Percentiles rank a stretch among this genome's conserved stretches.
phyloP scores from a whole-genome alignment of 2,888 invertebrate genomes.

The Flabesymbios commensalis region DNA sequence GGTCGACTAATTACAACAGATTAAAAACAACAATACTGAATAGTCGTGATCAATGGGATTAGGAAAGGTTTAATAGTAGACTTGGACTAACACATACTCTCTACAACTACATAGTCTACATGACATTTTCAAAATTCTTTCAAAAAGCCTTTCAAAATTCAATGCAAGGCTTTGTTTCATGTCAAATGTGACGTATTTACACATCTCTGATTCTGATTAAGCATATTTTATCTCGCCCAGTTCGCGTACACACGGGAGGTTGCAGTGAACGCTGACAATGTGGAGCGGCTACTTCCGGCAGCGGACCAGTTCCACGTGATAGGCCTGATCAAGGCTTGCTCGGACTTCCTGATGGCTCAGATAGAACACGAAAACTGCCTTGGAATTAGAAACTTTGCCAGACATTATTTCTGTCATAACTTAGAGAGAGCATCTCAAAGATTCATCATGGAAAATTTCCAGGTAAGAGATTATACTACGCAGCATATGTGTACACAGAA shows the following conservation, averaged over 20 bases:
- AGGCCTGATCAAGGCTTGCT: conserved; percentile 80
- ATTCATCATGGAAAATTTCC: conserved; percentile 68
- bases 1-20: too few species aligned
- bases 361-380: conserved; percentile 80
- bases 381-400: conserved; percentile 82
- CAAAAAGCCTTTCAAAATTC: too few species aligned
- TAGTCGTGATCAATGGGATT: too few species aligned
- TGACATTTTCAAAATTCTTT: too few species aligned
- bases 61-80: too few species aligned
- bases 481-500: too few species aligned
- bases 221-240: too few species aligned
- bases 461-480: conserved; percentile 41
- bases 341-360: conserved; percentile 73
- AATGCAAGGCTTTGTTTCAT: too few species aligned
- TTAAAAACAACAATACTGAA: too few species aligned
- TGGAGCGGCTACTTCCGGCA: conserved; percentile 73
- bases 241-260: conserved; percentile 82
- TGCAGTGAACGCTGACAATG: conserved; percentile 76
- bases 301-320: conserved; percentile 87
- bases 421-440: conserved; percentile 72
- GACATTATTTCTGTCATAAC: conserved; percentile 74
- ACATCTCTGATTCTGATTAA: conserved; percentile 64
- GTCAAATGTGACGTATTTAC: too few species aligned
- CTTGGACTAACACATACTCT: too few species aligned
- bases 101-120: too few species aligned